Percentiles rank a stretch among this genome's conserved stretches.
These are phyloP conservation scores for Tenthredo mesomela DNA, from an alignment of 2,888 invertebrate genomes.

Conservation along the genomic window DNA sequence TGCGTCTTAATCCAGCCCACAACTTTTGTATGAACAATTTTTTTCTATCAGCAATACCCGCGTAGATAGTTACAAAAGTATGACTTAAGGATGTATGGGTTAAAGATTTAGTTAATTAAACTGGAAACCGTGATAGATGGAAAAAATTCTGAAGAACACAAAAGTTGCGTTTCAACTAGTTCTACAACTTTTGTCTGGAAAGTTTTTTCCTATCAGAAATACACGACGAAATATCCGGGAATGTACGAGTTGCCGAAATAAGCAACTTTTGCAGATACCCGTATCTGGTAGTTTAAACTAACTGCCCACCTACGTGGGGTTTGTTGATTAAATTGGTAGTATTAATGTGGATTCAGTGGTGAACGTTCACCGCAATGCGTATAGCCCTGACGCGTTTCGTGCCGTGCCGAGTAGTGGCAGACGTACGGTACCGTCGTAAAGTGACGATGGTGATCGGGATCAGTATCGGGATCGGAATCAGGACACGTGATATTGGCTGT, in stretches of 20 bases:
- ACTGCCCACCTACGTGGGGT: not conserved
- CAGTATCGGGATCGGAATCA: slow-evolving; percentile 62
- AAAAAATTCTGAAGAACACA: not conserved
- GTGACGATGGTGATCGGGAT: slow-evolving; percentile 72
- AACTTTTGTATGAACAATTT: not conserved
- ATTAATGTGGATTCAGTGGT: slow-evolving; percentile 34
- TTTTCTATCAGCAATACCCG: not conserved
- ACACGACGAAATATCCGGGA: not conserved
- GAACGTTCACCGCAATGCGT: slow-evolving; percentile 28
- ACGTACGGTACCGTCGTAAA: slow-evolving; percentile 74
- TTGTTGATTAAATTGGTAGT: slow-evolving; percentile 11
- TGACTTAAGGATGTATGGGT: not conserved
- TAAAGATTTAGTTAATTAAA: no score
- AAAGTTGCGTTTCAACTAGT: not conserved
- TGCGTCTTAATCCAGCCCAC: not conserved
- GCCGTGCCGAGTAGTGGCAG: slow-evolving; percentile 46
- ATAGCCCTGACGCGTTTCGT: slow-evolving; percentile 8
- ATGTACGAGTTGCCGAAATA: not conserved
- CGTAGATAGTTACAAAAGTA: not conserved
- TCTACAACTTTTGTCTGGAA: not conserved
- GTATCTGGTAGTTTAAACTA: slow-evolving; percentile 11
- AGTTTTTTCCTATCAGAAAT: not conserved
- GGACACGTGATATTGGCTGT: slow-evolving; percentile 77
- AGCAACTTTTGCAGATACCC: not conserved
- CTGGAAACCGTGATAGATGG: not conserved